Evolutionary conservation across 2,888 invertebrate species (phyloP).

Genomic region (Gnatocerus cornutus): DNA sequence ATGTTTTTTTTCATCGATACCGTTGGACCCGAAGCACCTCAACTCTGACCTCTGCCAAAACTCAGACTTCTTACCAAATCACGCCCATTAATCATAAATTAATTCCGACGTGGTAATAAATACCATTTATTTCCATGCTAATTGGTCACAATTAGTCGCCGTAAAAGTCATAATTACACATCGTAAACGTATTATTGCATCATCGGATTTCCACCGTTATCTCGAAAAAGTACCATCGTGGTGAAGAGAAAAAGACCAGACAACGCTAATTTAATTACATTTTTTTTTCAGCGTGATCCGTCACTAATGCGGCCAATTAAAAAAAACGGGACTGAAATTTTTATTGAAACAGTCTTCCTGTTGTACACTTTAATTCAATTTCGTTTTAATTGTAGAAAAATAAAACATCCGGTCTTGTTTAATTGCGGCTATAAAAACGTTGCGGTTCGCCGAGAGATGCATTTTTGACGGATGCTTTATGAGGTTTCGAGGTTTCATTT

Average conservation of each 20-base stretch:
- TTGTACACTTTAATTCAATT: constrained; percentile 6
- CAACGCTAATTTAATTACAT: constrained; percentile 3
- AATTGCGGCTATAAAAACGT: constrained; percentile 23
- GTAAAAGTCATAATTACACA: constrained; percentile 24
- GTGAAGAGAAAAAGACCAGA: constrained; percentile 1
- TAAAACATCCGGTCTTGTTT: not conserved
- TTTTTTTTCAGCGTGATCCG: constrained; percentile 6
- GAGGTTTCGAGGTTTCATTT: not conserved
- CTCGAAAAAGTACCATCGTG: constrained; percentile 9
- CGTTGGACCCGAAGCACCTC: constrained; percentile 2
- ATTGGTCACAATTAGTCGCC: constrained; percentile 23
- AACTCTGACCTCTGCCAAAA: constrained; percentile 6
- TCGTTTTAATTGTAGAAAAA: not conserved
- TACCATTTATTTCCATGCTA: constrained; percentile 16
- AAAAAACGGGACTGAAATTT: constrained; percentile 3
- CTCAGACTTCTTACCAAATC: constrained; percentile 3
- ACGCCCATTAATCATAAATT: constrained; percentile 18
- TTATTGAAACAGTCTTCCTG: constrained; percentile 4
- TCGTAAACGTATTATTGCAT: constrained; percentile 28
- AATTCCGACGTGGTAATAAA: constrained; percentile 12
- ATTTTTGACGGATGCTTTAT: constrained; percentile 8
- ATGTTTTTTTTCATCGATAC: constrained; percentile 19
- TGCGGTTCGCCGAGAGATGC: constrained; percentile 11
- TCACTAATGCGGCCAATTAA: constrained; percentile 10
- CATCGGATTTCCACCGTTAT: constrained; percentile 16